phyloP scores from a whole-genome alignment of 37 sponge, comb jelly and placozoan genomes.

The Agelas oroides region DNA sequence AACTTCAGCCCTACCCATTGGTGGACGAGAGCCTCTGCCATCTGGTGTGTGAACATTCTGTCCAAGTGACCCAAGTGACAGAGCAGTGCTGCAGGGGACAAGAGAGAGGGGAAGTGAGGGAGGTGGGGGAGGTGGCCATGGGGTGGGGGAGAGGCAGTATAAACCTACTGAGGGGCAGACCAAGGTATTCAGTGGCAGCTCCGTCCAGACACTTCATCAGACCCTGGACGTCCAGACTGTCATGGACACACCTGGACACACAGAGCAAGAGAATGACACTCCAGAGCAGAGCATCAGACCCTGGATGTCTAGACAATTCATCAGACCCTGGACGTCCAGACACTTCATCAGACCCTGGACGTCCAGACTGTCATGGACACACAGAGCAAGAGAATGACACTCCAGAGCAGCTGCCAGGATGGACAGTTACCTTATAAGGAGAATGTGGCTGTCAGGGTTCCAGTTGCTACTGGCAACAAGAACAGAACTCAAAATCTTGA shows the following conservation, averaged over 20 bases:
- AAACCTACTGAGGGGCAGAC: conserved; percentile 2
- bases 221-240: conserved; percentile 9
- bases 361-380: conserved; percentile 1
- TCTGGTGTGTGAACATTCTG: background rate
- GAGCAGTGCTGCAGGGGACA: background rate
- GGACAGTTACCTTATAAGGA: too few species aligned
- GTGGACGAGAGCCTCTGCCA: background rate
- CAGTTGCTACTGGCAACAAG: conserved; percentile 36
- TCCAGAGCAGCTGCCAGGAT: too few species aligned
- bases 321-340: too few species aligned
- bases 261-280: too few species aligned
- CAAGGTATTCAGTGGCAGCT: background rate
- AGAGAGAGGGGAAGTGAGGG: background rate
- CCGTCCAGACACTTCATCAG: background rate
- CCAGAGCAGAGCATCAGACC: too few species aligned
- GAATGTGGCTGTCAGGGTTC: background rate
- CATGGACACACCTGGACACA: background rate
- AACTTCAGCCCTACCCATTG: background rate
- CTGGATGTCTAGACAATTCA: too few species aligned
- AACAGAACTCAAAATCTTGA: background rate
- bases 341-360: background rate
- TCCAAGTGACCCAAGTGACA: conserved; percentile 10
- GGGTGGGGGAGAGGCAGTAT: conserved; percentile 3
- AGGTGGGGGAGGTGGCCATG: conserved; percentile 1
- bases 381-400: too few species aligned